phyloP scores from a whole-genome alignment of 2,113 vertebrate genomes.

The Corythoichthys haematopterus region DNA sequence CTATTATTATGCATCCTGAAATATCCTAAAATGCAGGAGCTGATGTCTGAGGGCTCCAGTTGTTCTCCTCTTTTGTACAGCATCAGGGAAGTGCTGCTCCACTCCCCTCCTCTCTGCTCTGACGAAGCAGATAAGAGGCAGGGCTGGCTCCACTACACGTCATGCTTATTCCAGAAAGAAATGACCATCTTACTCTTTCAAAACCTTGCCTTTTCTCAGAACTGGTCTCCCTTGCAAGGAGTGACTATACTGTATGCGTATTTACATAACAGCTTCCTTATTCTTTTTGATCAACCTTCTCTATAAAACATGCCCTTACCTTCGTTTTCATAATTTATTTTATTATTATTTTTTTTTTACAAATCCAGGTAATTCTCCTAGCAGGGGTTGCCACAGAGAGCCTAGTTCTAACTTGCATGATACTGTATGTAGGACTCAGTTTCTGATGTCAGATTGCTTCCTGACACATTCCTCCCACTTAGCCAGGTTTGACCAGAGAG shows the following conservation, averaged over 20 bases:
- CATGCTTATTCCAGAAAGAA: slow-evolving; percentile 41
- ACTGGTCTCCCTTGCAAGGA: background rate
- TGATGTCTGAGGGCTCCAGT: slow-evolving; percentile 29
- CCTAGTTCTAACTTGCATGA: background rate
- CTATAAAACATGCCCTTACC: background rate
- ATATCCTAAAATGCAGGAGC: slow-evolving; percentile 39
- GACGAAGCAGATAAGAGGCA: slow-evolving; percentile 54
- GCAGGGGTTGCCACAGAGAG: background rate
- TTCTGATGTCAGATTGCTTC: background rate
- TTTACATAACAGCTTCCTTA: background rate
- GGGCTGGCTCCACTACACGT: slow-evolving; percentile 43
- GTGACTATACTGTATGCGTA: background rate
- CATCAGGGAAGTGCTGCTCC: slow-evolving; percentile 48
- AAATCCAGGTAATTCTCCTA: background rate
- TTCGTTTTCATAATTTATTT: no score
- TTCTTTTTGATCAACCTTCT: background rate
- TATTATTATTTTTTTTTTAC: no score
- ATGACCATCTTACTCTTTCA: slow-evolving; percentile 25
- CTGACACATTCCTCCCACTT: no score
- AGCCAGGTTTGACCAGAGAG: background rate
- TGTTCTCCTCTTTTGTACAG: slow-evolving; percentile 37
- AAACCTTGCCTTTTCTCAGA: background rate
- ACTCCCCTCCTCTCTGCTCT: slow-evolving; percentile 38
- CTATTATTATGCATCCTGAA: slow-evolving; percentile 6
- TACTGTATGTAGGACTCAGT: background rate